Evolutionary conservation across 1,140 invertebrate species (phyloP).

Genomic region (Pogonomyrmex barbatus): DNA sequence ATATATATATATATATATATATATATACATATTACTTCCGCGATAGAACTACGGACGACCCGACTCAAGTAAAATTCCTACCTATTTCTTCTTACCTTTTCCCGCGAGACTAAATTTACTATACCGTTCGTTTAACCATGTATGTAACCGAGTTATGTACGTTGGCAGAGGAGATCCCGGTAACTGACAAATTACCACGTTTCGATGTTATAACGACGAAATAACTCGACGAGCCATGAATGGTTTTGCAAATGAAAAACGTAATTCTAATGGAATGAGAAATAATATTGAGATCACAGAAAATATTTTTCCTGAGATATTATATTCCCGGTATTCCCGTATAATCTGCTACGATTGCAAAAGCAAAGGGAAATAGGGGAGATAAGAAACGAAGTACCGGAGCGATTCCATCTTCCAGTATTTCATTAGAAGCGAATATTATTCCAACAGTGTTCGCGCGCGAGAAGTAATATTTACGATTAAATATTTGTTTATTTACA

Average conservation of each 20-base stretch:
- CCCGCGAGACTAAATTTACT: no score
- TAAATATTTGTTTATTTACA: background rate
- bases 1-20: no score
- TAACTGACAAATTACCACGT: conserved; percentile 47
- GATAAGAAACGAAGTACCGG: background rate
- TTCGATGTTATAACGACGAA: conserved; percentile 23
- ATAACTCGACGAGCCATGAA: conserved; percentile 16
- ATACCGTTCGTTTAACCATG: conserved; percentile 25
- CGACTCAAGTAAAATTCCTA: background rate
- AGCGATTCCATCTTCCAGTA: background rate
- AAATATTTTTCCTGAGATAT: conserved; percentile 29
- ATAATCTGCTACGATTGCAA: background rate
- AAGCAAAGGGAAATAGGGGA: background rate
- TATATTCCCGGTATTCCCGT: background rate
- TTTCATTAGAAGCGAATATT: conserved; percentile 33
- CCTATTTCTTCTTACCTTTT: background rate
- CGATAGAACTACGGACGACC: background rate
- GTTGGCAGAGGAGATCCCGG: conserved; percentile 38
- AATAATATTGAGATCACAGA: conserved; percentile 16
- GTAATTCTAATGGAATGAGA: conserved; percentile 22
- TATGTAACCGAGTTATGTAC: conserved; percentile 56
- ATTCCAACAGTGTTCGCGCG: background rate
- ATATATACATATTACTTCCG: background rate
- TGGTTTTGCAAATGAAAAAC: conserved; percentile 46
- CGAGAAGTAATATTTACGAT: background rate